Base-by-base conservation (phyloP, 92 coral and sea anemone genomes). In the Siderastrea siderea region DNA sequence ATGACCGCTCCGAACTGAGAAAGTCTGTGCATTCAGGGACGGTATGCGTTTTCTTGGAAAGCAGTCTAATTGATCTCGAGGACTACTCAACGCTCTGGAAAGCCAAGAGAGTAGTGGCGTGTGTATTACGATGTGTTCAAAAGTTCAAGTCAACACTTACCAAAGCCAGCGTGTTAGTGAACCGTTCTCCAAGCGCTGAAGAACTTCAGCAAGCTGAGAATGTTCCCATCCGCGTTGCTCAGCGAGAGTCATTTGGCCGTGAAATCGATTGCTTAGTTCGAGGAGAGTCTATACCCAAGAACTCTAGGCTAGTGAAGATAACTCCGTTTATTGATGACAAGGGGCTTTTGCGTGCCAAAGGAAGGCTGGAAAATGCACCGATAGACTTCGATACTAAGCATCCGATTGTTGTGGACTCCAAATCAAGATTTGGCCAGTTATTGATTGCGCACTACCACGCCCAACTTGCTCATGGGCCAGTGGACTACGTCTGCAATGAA, bases 401-500 rank as follows among this genome's bases (percentile, higher is more conserved):
- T 38, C 91, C 77, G 48, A 55, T 81, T 38, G 74, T 85, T 47
- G 50, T 80, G 53, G 87, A 90, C 17, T 82, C 74, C 49, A 82
- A 86, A 62, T 86, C 82, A 71, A 74, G 77, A 47, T 77, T 80
- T 50, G 68, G 87, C 12, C 49, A 16, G 1, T 84, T 85, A 19
- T 66, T 90, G 5, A 68, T 86, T 62, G 61, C 70, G 7, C 72
- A 68, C 69, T 77, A 63, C n/a, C 89, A 91, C 68, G 43, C 15
- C 46, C 68, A 67, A 47, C 72, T 87, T 45, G 91, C 88, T 3
- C 94, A 91, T 63, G 63, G 82, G 26, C 91, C 91, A 17, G 80
- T 85, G 17, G 94, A 86, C 52, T 90, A 91, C 65, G 88, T 91
- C 49, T 60, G 59, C 71, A 84, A 85, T 10, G 74, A 77, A 73